Percentiles rank a stretch among this genome's conserved stretches.
These are phyloP conservation scores for Anguilla megastoma DNA, from an alignment of 2,797 vertebrate genomes.

Conservation along the genomic window DNA sequence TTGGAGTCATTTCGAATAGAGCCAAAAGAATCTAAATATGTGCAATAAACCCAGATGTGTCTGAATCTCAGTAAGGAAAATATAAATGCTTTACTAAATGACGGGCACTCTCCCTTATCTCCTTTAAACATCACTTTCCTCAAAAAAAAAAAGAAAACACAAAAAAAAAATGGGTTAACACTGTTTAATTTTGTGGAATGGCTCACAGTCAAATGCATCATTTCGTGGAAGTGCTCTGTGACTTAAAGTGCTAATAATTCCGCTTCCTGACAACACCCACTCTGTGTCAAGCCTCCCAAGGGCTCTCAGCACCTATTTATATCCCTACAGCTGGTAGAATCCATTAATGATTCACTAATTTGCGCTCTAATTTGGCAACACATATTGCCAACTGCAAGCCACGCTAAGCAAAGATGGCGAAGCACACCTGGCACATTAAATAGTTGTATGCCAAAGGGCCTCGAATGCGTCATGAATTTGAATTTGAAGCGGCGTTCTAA, in stretches of 20 bases:
- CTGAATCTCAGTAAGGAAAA: not conserved
- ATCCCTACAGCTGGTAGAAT: not conserved
- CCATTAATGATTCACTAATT: constrained; percentile 25
- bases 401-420: not conserved
- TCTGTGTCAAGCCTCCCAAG: constrained; percentile 12
- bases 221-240: constrained; percentile 3
- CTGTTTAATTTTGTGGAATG: not conserved
- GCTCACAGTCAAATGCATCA: not conserved
- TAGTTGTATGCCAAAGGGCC: not conserved
- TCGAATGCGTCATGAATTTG: not conserved
- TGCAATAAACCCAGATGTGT: not conserved
- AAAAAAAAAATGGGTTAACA: not conserved
- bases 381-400: not conserved
- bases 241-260: constrained; percentile 23
- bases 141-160: not conserved
- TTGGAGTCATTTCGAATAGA: not conserved
- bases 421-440: not conserved
- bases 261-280: constrained; percentile 10
- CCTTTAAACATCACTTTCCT: not conserved
- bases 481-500: not conserved
- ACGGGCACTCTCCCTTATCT: not conserved
- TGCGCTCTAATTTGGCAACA: not conserved
- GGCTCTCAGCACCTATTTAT: not conserved
- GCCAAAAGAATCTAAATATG: not conserved
- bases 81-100: not conserved